phyloP scores from a whole-genome alignment of 30 jellyfish, hydroid and myxozoan genomes.

The Cassiopea andromeda region DNA sequence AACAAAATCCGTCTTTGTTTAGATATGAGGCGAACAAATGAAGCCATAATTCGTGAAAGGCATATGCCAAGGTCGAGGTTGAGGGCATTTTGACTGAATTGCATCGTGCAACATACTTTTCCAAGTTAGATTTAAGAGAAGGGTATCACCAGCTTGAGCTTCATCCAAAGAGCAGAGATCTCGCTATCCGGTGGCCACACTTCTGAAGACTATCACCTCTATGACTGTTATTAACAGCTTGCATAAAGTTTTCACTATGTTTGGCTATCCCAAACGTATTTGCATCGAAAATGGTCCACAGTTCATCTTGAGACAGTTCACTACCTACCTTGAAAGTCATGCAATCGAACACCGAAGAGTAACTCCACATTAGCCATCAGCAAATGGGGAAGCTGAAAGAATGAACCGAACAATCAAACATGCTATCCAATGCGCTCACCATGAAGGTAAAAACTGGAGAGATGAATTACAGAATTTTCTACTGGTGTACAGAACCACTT shows the following conservation, averaged over 20 bases:
- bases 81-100: conserved; percentile 40
- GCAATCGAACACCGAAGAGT: conserved; percentile 20
- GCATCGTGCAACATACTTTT: conserved; percentile 35
- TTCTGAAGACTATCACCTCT: not conserved
- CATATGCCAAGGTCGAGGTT: conserved; percentile 23
- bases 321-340: conserved; percentile 3
- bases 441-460: not conserved
- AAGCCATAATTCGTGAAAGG: conserved; percentile 40
- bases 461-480: not conserved
- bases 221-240: not conserved
- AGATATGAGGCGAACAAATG: conserved; percentile 50
- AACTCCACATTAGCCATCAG: conserved; percentile 21
- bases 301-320: not conserved
- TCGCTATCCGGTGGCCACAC: conserved; percentile 14
- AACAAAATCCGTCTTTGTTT: conserved; percentile 28
- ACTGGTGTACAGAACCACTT: not conserved
- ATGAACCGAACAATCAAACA: conserved; percentile 7
- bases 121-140: conserved; percentile 29
- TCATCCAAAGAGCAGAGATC: conserved; percentile 28
- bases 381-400: conserved; percentile 26
- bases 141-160: not conserved
- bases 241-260: not conserved
- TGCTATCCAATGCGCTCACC: conserved; percentile 15
- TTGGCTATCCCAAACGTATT: conserved; percentile 2
- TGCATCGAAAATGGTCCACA: conserved; percentile 30